Base-by-base conservation (phyloP, 2,888 invertebrate species). In the Odontomyia ornata region DNA sequence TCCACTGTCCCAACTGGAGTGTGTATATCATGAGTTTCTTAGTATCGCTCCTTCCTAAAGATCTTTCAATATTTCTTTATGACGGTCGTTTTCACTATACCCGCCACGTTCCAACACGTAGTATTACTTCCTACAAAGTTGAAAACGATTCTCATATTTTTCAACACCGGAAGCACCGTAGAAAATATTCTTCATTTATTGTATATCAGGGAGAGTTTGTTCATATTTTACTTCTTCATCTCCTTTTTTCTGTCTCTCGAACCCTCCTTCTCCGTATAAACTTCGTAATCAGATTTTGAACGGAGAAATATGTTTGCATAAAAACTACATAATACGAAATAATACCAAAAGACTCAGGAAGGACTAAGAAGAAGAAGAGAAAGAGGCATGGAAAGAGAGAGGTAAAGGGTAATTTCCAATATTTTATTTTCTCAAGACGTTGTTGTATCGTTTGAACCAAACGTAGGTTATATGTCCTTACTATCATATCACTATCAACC, bases 241-340 rank as follows among this genome's bases (percentile, higher is more conserved):
- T 84, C 85, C n/a, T n/a, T n/a, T n/a, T n/a, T n/a, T n/a, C n/a
- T n/a, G n/a, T n/a, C n/a, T n/a, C n/a, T n/a, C n/a, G n/a, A n/a
- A n/a, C n/a, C n/a, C n/a, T 46, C 27, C 85, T 36, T 36, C 84
- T 86, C 7, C 25, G 83, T 84, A 86, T 86, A 86, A 86, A 85
- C 83, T 85, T 85, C 43, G 86, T 86, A 86, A 86, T 86, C 86
- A 85, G 86, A 85, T 86, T 85, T 83, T 84, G 82, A 84, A 83
- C 82, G 83, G 80, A 72, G 79, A 81, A 82, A 82, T 82, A 82
- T 82, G 81, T 81, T 81, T 80, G 81, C 81, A 80, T 79, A 80
- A 69, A 69, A 69, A 76, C 56, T 47, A 67, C 52, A 69, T 57
- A 69, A 23, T 57, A 56, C 36, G 67, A 76, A n/a, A 60, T 57